A percentile compares a stretch with the other conserved stretches of the same genome.
Conservation (phyloP, 2,888 invertebrate species). For the Dendrolimus houi region DNA sequence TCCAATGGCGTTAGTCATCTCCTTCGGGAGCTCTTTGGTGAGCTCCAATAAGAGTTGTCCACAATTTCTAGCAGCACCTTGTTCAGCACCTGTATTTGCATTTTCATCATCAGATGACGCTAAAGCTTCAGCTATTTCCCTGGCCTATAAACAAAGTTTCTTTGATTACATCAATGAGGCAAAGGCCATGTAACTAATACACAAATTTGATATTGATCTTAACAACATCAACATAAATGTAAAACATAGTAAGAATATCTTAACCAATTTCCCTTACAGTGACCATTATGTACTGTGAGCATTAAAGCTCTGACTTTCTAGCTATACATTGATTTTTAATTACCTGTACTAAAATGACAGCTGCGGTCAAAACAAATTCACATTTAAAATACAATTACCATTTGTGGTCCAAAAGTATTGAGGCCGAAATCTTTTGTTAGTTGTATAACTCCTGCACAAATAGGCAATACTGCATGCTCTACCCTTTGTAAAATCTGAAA, state of each 20-base stretch:
- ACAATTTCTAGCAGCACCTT: constrained; percentile 58
- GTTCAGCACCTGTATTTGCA: constrained; percentile 51
- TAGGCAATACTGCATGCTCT: constrained; percentile 82
- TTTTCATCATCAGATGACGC: constrained; percentile 64
- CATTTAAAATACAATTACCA: constrained; percentile 46
- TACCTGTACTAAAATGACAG: too few species aligned
- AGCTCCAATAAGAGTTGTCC: constrained; percentile 80
- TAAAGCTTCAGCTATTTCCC: constrained; percentile 84
- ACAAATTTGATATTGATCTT: too few species aligned
- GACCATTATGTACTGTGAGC: too few species aligned
- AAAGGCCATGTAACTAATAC: too few species aligned
- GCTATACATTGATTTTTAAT: too few species aligned
- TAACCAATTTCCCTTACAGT: too few species aligned
- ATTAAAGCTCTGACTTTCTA: too few species aligned
- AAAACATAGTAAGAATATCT: too few species aligned
- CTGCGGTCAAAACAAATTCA: too few species aligned
- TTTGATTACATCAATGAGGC: too few species aligned
- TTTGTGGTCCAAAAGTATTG: constrained; percentile 82
- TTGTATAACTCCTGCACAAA: constrained; percentile 83
- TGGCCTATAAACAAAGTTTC: constrained; percentile 43
- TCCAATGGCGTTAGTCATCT: constrained; percentile 77
- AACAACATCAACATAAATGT: too few species aligned
- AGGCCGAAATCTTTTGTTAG: constrained; percentile 81
- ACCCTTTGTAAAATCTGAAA: constrained; percentile 83
- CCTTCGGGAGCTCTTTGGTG: constrained; percentile 76